These are phyloP conservation scores for Archaeoteleia sp. DNA, from an alignment of 2,888 invertebrate species.

Conservation along the genomic window DNA sequence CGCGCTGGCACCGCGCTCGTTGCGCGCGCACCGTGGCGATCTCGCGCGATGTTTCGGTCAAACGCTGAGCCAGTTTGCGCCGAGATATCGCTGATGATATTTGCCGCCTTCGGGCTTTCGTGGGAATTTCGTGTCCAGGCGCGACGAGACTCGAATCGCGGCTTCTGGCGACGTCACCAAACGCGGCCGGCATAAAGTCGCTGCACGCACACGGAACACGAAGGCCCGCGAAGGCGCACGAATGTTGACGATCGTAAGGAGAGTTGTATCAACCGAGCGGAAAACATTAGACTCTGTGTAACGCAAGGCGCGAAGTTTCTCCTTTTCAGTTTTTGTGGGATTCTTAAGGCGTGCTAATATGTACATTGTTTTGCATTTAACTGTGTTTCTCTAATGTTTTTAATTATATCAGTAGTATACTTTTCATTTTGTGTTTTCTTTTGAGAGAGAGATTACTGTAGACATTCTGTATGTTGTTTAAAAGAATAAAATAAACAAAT, in stretches of 20 bases:
- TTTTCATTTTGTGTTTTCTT: no score
- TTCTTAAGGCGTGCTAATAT: no score
- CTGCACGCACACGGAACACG: conserved; percentile 37
- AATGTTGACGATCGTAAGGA: conserved; percentile 8
- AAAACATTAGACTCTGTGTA: conserved; percentile 14
- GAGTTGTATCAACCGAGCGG: background rate
- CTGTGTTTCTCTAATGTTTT: no score
- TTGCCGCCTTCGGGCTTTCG: conserved; percentile 9
- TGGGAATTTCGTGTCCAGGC: conserved; percentile 30
- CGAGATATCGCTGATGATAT: no score
- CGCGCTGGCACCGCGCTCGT: conserved; percentile 20
- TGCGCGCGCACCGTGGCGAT: conserved; percentile 39
- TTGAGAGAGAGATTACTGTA: no score
- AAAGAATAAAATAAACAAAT: no score
- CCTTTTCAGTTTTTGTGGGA: no score
- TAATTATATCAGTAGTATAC: no score
- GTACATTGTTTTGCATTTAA: no score
- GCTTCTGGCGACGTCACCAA: conserved; percentile 48
- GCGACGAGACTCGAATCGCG: conserved; percentile 6
- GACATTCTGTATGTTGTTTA: no score
- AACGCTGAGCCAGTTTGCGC: no score
- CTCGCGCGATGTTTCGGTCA: conserved; percentile 13
- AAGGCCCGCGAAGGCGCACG: conserved; percentile 20
- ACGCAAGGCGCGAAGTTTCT: conserved; percentile 1
- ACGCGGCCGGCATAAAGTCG: conserved; percentile 52